Conservation (phyloP, 2,888 invertebrate genomes). For the Tipula confusa region DNA sequence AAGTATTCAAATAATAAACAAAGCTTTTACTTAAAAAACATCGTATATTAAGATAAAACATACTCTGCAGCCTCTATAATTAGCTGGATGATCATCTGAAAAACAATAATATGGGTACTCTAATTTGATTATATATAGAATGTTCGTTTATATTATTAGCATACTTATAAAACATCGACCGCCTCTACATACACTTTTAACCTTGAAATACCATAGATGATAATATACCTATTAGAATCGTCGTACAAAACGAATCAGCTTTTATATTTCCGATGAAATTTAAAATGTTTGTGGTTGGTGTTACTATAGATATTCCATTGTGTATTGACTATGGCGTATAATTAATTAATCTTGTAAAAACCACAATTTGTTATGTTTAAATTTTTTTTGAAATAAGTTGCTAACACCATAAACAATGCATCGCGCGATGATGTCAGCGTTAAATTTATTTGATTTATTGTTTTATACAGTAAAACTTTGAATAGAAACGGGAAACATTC, state of each 20-base stretch:
- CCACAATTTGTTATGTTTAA: neutral
- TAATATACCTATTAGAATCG: too few relatives aligned
- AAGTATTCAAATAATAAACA: too few relatives aligned
- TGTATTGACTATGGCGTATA: neutral
- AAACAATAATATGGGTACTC: too few relatives aligned
- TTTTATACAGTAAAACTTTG: neutral
- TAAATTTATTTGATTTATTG: neutral
- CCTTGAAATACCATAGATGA: neutral
- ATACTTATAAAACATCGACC: neutral
- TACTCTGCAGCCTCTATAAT: too few relatives aligned
- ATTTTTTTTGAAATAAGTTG: neutral
- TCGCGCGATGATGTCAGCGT: neutral
- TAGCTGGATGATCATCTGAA: too few relatives aligned
- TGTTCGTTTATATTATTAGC: too few relatives aligned
- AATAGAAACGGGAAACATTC: too few relatives aligned
- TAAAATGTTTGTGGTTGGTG: neutral
- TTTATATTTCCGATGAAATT: neutral
- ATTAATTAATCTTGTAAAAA: neutral
- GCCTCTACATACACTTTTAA: neutral
- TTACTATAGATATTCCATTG: neutral
- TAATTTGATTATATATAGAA: neutral
- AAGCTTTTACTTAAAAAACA: too few relatives aligned
- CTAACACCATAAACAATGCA: neutral
- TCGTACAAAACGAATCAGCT: neutral
- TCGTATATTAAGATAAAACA: too few relatives aligned